These are phyloP conservation scores for Drosophila kanapiae DNA, from an alignment of 1,140 invertebrate species.

Conservation along the genomic window DNA sequence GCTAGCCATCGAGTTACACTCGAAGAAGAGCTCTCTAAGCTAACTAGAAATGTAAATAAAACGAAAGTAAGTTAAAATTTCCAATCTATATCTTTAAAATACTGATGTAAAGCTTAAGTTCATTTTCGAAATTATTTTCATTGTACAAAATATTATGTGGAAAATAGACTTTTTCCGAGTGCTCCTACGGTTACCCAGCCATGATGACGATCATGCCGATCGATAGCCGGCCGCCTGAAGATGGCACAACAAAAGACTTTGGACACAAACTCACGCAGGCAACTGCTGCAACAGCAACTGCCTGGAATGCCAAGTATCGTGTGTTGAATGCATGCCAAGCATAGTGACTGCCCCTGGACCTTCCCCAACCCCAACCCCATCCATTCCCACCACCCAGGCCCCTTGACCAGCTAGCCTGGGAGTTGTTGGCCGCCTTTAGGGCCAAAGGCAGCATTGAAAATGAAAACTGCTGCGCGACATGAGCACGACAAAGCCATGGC, in stretches of 20 bases:
- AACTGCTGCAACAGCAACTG: slow-evolving; percentile 52
- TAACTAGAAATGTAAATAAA: neutral
- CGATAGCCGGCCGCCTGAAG: slow-evolving; percentile 68
- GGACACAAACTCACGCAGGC: slow-evolving; percentile 81
- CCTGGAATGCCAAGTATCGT: slow-evolving; percentile 83
- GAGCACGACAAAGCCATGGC: slow-evolving; percentile 78
- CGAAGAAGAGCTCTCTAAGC: neutral
- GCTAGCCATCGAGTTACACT: slow-evolving; percentile 50
- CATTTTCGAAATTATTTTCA: too few species aligned
- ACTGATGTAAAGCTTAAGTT: too few species aligned
- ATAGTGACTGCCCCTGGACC: slow-evolving; percentile 55
- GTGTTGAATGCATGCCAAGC: slow-evolving; percentile 83
- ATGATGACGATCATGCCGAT: slow-evolving; percentile 79
- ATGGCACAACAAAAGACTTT: slow-evolving; percentile 82
- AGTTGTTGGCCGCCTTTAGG: slow-evolving; percentile 73
- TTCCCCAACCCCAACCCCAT: slow-evolving; percentile 1
- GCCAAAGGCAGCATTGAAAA: slow-evolving; percentile 70
- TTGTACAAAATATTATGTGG: too few species aligned
- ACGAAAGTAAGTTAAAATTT: neutral
- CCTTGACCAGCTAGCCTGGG: slow-evolving; percentile 14
- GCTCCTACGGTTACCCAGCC: slow-evolving; percentile 27
- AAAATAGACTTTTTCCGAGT: slow-evolving; percentile 9
- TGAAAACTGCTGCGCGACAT: slow-evolving; percentile 79
- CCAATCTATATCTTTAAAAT: too few species aligned
- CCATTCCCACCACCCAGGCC: slow-evolving; percentile 5